Base-by-base conservation (phyloP, 2,888 invertebrate genomes). In the Idaea dimidiata region DNA sequence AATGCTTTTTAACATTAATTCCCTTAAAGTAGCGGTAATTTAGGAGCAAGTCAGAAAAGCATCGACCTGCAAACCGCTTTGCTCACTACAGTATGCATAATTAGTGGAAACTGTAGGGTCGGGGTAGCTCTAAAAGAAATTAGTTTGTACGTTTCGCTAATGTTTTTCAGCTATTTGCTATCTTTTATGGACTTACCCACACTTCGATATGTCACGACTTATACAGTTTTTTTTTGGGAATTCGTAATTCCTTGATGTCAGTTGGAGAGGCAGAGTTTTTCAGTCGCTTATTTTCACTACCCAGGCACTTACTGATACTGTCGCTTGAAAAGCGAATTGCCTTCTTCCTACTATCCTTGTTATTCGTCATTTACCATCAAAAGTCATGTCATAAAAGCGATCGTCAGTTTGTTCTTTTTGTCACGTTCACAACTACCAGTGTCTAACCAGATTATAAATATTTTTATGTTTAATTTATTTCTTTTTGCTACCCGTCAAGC, bases 61-160 rank as follows among this genome's bases (percentile, higher is more conserved):
- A 74, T 65, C 78, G 80, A 79, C 77, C 79, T 76, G 80, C 77
- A 78, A 80, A 80, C 74, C 78, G 78, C 82, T 82, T 81, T 82
- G 82, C 78, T 81, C 80, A 80, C 71, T 77, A 72, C 72, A 71
- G 73, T 80, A 81, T 79, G 72, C 76, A 79, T 82, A 82, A 82
- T 82, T 82, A 79, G 81, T 80, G 79, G 77, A 79, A 77, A 78
- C 75, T 76, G 68, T 71, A 68, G 68, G 72, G 70, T 66, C 70
- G 76, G 72, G 72, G 71, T 72, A 75, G 72, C 70, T 66, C 63
- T 67, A 66, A 69, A 73, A 76, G 72, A 77, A 78, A 79, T 81
- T 78, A 78, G 77, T 78, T 78, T 72, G 67, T 69, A 72, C 72
- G 67, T 70, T 63, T 65, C 71, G 72, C 68, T 74, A 76, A 75